These are phyloP conservation scores for Knipowitschia caucasica DNA, from an alignment of 2,797 vertebrate genomes.

Conservation along the genomic window DNA sequence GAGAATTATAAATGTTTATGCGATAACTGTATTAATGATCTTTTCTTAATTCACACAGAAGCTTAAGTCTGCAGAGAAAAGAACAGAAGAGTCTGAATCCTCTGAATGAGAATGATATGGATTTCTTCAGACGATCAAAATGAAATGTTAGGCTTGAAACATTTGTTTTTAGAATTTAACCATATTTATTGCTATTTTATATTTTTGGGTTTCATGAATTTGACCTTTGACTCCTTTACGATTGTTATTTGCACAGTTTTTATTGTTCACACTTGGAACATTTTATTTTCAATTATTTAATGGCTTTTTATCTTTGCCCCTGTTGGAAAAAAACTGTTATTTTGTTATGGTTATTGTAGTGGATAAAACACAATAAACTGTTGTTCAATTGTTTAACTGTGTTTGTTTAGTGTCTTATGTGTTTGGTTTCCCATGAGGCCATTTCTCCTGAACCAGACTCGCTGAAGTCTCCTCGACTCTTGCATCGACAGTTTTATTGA, in stretches of 20 bases:
- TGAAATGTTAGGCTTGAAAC: background rate
- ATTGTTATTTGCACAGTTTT: slow-evolving; percentile 2
- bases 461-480: too few species aligned
- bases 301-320: slow-evolving; percentile 7
- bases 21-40: background rate
- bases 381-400: slow-evolving; percentile 16
- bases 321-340: slow-evolving; percentile 1
- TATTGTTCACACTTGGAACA: slow-evolving; percentile 1
- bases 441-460: too few species aligned
- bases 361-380: slow-evolving; percentile 31
- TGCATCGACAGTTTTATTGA: too few species aligned
- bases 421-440: too few species aligned
- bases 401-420: too few species aligned
- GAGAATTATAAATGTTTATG: background rate
- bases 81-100: slow-evolving; percentile 1
- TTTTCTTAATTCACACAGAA: slow-evolving; percentile 15
- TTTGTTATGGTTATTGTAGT: slow-evolving; percentile 15
- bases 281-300: slow-evolving; percentile 15
- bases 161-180: slow-evolving; percentile 15
- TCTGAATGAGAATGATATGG: slow-evolving; percentile 25
- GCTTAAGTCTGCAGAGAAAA: background rate
- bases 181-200: slow-evolving; percentile 17
- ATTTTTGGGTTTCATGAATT: slow-evolving; percentile 20
- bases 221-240: background rate
- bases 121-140: background rate